Conservation (phyloP, 2,888 invertebrate genomes). For the Dicyrtomina minuta region DNA sequence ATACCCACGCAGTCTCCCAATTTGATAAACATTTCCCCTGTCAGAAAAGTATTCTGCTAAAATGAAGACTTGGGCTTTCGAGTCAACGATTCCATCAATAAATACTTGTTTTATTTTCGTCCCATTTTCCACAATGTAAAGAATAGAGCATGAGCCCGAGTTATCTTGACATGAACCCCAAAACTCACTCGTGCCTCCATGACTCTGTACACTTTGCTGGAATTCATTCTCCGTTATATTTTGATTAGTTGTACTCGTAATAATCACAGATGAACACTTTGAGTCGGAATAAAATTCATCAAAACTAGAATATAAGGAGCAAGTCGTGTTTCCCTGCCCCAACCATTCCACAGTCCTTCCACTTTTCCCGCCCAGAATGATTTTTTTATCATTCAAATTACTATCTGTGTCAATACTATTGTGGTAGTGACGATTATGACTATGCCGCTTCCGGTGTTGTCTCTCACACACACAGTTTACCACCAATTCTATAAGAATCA, state of each 20-base stretch:
- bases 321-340: background rate
- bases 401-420: background rate
- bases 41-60: constrained; percentile 16
- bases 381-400: background rate
- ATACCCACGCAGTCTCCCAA: constrained; percentile 1
- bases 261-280: background rate
- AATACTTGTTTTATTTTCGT: constrained; percentile 15
- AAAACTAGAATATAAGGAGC: background rate
- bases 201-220: background rate
- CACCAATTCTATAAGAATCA: too few relatives aligned
- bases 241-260: background rate
- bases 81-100: constrained; percentile 19
- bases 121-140: constrained; percentile 25
- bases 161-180: constrained; percentile 24
- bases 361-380: background rate
- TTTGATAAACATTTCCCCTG: constrained; percentile 2
- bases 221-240: background rate
- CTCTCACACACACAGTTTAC: too few relatives aligned
- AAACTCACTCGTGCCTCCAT: constrained; percentile 3
- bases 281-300: background rate
- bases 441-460: background rate
- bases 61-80: constrained; percentile 9
- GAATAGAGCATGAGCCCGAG: constrained; percentile 14
- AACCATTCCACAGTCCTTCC: background rate
- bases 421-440: constrained; percentile 1